Evolutionary conservation across 2,888 invertebrate species (phyloP).

Genomic region (Tricholauxania praeusta): DNA sequence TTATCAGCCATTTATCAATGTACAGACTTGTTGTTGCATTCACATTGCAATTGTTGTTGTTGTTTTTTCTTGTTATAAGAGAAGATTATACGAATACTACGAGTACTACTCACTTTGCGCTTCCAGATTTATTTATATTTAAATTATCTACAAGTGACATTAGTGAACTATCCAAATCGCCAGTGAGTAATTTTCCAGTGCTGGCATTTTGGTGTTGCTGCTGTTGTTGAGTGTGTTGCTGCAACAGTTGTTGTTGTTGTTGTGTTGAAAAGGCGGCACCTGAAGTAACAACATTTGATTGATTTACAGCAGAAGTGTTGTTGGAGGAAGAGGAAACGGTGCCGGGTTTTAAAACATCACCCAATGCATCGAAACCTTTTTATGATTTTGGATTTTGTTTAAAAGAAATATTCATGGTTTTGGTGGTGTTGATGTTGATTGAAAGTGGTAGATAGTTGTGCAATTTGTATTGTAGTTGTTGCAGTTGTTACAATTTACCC

Average conservation of each 20-base stretch:
- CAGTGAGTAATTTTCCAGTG: constrained; percentile 84
- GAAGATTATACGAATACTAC: too few species aligned
- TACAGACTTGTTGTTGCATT: too few species aligned
- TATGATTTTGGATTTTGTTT: constrained; percentile 34
- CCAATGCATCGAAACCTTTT: constrained; percentile 80
- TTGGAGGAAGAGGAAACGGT: constrained; percentile 52
- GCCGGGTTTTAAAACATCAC: constrained; percentile 77
- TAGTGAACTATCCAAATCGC: constrained; percentile 93
- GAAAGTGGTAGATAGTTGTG: constrained; percentile 6
- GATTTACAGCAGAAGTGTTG: constrained; percentile 56
- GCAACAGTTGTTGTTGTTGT: constrained; percentile 54
- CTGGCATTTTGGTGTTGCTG: constrained; percentile 68
- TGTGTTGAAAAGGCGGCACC: constrained; percentile 57
- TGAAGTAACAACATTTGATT: constrained; percentile 66
- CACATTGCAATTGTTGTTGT: background rate
- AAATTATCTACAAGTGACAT: constrained; percentile 95
- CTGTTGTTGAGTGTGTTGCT: constrained; percentile 60
- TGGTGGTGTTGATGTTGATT: constrained; percentile 42
- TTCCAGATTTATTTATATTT: constrained; percentile 81
- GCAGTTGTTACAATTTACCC: constrained; percentile 12
- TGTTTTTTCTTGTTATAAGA: background rate
- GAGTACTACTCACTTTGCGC: constrained; percentile 75
- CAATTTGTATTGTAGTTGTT: constrained; percentile 21
- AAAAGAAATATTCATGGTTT: constrained; percentile 30
- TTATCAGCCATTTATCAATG: background rate